Evolutionary conservation across 2,888 invertebrate species (phyloP), one percentile per base, ranked within the genome.

Genomic region (Leuctra nigra): DNA sequence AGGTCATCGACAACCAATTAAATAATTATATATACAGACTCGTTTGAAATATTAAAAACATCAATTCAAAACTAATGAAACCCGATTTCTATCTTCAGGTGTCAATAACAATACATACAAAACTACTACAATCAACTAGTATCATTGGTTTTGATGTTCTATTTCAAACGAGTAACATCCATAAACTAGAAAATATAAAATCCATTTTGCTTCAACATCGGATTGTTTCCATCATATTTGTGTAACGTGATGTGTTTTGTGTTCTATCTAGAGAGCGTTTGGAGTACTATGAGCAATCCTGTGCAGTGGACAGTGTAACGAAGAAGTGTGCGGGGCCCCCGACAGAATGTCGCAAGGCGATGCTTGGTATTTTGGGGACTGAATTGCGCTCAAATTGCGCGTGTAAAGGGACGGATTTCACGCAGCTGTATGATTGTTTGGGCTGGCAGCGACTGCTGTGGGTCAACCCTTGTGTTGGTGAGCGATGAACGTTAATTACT

Each of bases 401-500:
- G 41, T 94, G 94, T 70, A 84, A 90, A 61, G 90, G 90, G 33
- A 87, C 88, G 1, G 91, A 92, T 74, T 82, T 87, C 68, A 83
- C 86, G 36, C 87, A 91, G 69, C 77, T 91, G 33, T 91, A 91
- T 70, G 88, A 90, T 68, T 93, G 93, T 66, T 79, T 92, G 1
- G 92, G 91, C 54, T 93, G 93, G 92, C 90, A 92, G 67, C 73
- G 92, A 58, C 78, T 92, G 38, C 78, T 93, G 36, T 93, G 93
- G 92, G 83, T 92, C 59, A 93, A 93, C 72, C 91, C 92, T 54
- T 93, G 93, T 72, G 92, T 93, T 65, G 91, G 93, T 93, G 73
- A 82, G 87, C 77, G n/a, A n/a, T n/a, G n/a, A n/a, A n/a, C n/a
- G n/a, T n/a, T n/a, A n/a, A n/a, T n/a, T n/a, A n/a, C n/a, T n/a